Evolutionary conservation across 2,797 vertebrate genomes (phyloP).

Genomic region (Lutjanus campechanus): DNA sequence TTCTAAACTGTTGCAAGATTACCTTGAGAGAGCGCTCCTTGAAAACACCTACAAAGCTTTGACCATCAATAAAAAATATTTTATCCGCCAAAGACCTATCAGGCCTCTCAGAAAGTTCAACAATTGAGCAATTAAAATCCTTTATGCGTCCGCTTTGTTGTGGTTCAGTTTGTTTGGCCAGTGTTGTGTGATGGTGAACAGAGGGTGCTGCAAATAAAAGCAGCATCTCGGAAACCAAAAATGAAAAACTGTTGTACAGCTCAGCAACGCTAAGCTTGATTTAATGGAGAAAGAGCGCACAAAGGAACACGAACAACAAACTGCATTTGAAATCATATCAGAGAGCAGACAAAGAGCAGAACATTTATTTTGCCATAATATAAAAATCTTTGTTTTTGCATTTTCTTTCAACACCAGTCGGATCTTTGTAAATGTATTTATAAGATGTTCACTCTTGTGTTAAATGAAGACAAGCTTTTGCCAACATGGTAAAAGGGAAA

Average conservation of each 20-base stretch:
- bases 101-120: conserved; percentile 2
- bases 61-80: not conserved
- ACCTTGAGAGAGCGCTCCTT: not conserved
- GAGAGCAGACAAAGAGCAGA: conserved; percentile 1
- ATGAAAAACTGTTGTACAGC: not conserved
- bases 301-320: not conserved
- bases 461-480: not conserved
- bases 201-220: not conserved
- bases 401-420: not conserved
- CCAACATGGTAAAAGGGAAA: not conserved
- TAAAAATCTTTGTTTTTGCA: conserved; percentile 1
- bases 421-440: not conserved
- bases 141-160: conserved; percentile 11
- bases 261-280: not conserved
- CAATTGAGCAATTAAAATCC: not conserved
- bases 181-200: not conserved
- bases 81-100: not conserved
- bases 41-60: conserved; percentile 1
- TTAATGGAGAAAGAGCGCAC: not conserved
- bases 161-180: conserved; percentile 13
- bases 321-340: conserved; percentile 12
- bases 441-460: not conserved
- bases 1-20: too few relatives aligned
- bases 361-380: not conserved
- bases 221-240: not conserved